phyloP scores from a whole-genome alignment of 2,113 vertebrate species.

The Nycticorax nycticorax region DNA sequence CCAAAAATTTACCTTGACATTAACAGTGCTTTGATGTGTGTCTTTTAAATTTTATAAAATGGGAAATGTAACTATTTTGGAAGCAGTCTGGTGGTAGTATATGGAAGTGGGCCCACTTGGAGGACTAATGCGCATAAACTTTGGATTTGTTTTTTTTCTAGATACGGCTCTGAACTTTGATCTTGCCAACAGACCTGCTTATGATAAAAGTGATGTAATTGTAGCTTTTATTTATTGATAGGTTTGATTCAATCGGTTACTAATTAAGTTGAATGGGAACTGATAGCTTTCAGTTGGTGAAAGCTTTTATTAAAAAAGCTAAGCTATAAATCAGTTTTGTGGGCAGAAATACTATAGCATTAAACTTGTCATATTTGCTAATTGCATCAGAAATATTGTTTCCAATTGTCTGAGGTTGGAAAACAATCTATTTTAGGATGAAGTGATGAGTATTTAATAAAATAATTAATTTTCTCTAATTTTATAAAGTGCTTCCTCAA shows the following conservation, averaged over 20 bases:
- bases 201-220: not conserved
- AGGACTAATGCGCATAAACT: not conserved
- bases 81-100: not conserved
- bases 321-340: not conserved
- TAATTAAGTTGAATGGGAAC: not conserved
- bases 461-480: conserved; percentile 6
- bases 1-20: not conserved
- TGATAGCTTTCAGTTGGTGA: not conserved
- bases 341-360: not conserved
- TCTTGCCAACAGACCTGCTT: not conserved
- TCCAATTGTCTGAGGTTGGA: not conserved
- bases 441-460: not conserved
- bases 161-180: not conserved
- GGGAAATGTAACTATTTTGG: not conserved
- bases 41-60: not conserved
- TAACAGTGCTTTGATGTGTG: not conserved
- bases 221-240: not conserved
- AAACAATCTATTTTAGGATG: not conserved
- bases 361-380: not conserved
- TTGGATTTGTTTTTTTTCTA: not conserved
- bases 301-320: not conserved
- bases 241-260: not conserved
- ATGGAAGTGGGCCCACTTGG: not conserved
- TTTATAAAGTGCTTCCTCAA: not conserved
- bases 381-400: not conserved